phyloP scores from a whole-genome alignment of 2,113 vertebrate species.

The Ancistrus triradiatus region DNA sequence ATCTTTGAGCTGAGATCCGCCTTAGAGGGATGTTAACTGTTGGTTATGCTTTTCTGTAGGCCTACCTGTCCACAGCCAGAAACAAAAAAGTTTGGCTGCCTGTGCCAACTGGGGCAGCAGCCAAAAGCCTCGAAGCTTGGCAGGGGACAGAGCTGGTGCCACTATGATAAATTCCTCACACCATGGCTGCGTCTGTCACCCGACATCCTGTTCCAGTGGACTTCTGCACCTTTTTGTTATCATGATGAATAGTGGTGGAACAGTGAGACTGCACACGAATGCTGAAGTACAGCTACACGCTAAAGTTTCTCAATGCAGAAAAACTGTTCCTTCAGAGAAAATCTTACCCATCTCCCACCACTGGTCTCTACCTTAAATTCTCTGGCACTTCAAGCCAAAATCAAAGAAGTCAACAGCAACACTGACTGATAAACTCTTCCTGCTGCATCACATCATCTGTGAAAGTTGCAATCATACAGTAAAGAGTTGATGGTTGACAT shows the following conservation, averaged over 20 bases:
- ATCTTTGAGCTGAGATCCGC: constrained; percentile 2
- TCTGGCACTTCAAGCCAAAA: too few species aligned
- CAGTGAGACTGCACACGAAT: neutral
- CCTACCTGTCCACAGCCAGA: constrained; percentile 29
- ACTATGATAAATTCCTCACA: constrained; percentile 52
- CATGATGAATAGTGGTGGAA: constrained; percentile 23
- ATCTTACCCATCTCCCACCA: too few species aligned
- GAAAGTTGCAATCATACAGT: too few species aligned
- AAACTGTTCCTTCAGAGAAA: too few species aligned
- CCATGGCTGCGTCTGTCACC: constrained; percentile 43
- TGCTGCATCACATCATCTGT: too few species aligned
- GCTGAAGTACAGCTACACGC: too few species aligned
- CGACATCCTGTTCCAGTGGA: constrained; percentile 39
- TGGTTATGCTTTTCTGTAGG: constrained; percentile 29
- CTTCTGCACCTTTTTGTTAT: constrained; percentile 42
- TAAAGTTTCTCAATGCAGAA: too few species aligned
- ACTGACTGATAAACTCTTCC: too few species aligned
- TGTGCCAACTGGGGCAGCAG: constrained; percentile 51
- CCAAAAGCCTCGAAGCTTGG: constrained; percentile 51
- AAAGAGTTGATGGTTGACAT: too few species aligned
- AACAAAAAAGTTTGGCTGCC: constrained; percentile 38
- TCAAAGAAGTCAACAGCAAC: too few species aligned
- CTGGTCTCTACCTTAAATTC: too few species aligned
- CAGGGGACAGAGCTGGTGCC: constrained; percentile 36
- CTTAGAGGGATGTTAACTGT: constrained; percentile 13